These are phyloP conservation scores for Vireo altiloquus DNA, from an alignment of 2,113 vertebrate species.

Conservation along the genomic window DNA sequence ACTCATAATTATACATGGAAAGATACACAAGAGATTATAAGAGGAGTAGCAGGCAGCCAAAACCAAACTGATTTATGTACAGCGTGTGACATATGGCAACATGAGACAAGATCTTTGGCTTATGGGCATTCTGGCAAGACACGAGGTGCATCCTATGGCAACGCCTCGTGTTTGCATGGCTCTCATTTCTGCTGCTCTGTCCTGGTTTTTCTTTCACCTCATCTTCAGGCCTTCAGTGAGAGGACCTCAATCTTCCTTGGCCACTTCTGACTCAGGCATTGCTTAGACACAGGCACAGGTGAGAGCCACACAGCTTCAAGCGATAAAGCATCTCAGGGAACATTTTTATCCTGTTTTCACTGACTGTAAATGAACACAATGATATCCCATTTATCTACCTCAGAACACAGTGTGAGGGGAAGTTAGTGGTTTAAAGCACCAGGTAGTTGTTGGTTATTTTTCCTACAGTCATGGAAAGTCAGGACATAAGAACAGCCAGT, in stretches of 20 bases:
- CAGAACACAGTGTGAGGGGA: not conserved
- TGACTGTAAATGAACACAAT: not conserved
- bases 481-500: not conserved
- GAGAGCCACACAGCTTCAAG: not conserved
- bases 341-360: not conserved
- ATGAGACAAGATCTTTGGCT: conserved; percentile 45
- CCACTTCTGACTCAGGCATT: not conserved
- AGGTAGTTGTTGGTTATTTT: not conserved
- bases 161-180: not conserved
- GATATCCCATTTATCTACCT: not conserved
- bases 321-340: not conserved
- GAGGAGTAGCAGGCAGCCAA: conserved; percentile 22
- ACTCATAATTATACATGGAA: not conserved
- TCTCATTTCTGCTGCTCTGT: not conserved
- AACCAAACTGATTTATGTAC: not conserved
- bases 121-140: conserved; percentile 25
- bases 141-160: not conserved
- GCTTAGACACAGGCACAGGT: not conserved
- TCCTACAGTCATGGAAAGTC: not conserved
- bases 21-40: not conserved
- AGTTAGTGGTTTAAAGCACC: not conserved
- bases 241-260: not conserved
- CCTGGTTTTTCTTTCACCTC: not conserved
- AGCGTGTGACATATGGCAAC: conserved; percentile 21
- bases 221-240: not conserved